Conservation (phyloP, 2,888 invertebrate species). For the Meliscaeva auricollis region DNA sequence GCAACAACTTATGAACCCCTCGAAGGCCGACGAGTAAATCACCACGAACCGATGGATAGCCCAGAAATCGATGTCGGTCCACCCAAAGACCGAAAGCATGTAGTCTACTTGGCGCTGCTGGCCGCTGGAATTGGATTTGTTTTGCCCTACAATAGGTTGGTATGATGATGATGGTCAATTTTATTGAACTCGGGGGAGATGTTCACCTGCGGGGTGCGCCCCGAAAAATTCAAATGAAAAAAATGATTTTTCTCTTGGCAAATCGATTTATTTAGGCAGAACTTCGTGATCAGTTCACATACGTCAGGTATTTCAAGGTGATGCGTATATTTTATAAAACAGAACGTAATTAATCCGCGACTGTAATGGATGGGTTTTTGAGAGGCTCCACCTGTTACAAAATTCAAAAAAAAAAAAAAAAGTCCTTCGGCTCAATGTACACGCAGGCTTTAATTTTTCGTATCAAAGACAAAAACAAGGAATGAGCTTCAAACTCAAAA, state of each 20-base stretch:
- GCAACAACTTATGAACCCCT: slow-evolving; percentile 83
- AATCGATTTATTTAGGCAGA: slow-evolving; percentile 60
- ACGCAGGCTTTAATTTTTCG: background rate
- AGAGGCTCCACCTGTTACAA: slow-evolving; percentile 38
- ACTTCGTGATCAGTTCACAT: slow-evolving; percentile 27
- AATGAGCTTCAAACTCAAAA: background rate
- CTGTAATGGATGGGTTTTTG: background rate
- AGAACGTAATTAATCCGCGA: slow-evolving; percentile 19
- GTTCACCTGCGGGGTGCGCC: slow-evolving; percentile 32
- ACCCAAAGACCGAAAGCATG: slow-evolving; percentile 83
- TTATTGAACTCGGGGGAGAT: no score
- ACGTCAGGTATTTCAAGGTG: slow-evolving; percentile 12
- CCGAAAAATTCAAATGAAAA: slow-evolving; percentile 20
- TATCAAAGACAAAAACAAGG: background rate
- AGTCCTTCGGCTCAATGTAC: slow-evolving; percentile 12
- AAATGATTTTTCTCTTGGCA: background rate
- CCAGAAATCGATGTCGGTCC: slow-evolving; percentile 83
- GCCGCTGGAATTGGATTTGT: slow-evolving; percentile 95
- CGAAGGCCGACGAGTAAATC: slow-evolving; percentile 80
- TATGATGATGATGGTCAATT: slow-evolving; percentile 18
- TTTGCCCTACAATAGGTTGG: slow-evolving; percentile 95
- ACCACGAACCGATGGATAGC: slow-evolving; percentile 82
- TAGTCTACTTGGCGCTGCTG: slow-evolving; percentile 86
- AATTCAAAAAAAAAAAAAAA: background rate
- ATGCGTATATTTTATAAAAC: slow-evolving; percentile 11